Base-by-base conservation (phyloP, 2,888 invertebrate species). In the Macrophya annulata region DNA sequence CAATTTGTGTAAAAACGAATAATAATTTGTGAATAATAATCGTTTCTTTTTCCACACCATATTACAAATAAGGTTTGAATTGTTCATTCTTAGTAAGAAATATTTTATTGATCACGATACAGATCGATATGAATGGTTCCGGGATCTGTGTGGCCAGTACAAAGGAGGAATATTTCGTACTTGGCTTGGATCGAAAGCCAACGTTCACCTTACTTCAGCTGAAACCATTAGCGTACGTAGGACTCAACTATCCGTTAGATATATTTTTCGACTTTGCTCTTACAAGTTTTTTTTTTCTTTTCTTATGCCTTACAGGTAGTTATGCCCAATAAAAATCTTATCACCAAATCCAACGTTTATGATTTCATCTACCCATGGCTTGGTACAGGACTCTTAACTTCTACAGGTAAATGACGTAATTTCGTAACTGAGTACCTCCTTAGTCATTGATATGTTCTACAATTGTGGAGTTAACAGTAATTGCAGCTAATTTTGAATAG, bases 381-480 rank as follows among this genome's bases (percentile, higher is more conserved):
- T 65, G 95, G 94, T 0, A 88, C 92, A 8, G 95, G 94, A 0
- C 90, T 95, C 0, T 88, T 95, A 0, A 94, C 94, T n/a, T 93
- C 94, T 55, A 90, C 90, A 25, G 94, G 94, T 91, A 87, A 84
- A 84, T 85, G 17, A 77, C n/a, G 37, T 1, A 68, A 77, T 45
- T 4, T 3, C 48, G 25, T 21, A 48, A 45, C 25, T 25, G 15
- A 48, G 37, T 25, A 12, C 5, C 43, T 5, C 4, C 12, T 48
- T 12, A n/a, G 45, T 9, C 40, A 37, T 4, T n/a, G 4, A 37
- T n/a, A 48, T 76, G 48, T 76, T 25, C 10, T 21, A 12, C 25
- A 76, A 48, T 25, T 76, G 0, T 8, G 40, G 25, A 4, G 12
- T 25, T 21, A 62, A 48, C 48, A 1, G 15, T 12, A 48, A 25